Base-by-base conservation (phyloP, 2,888 invertebrate genomes). In the Oxytorus armatus region DNA sequence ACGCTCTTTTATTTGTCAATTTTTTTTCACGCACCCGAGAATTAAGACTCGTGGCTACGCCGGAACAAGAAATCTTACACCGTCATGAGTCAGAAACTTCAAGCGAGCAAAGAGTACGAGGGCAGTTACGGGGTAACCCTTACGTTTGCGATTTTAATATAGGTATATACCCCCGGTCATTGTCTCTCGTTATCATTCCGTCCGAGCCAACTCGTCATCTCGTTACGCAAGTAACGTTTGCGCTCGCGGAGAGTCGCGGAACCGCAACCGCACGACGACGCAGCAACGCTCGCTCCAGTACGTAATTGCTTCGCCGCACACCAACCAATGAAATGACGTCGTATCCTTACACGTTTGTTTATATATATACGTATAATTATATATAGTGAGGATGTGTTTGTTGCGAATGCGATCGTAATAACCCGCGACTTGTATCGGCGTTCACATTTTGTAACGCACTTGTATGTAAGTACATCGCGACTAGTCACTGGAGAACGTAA, bases 181-280 rank as follows among this genome's bases (percentile, higher is more conserved):
- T 75, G 74, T 75, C 74, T 14, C 7, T 75, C 66, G 74, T 75
- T 75, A 75, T 75, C 74, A 66, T 75, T 75, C 74, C 74, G 47
- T 18, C 66, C 57, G 14, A 49, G 74, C 66, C 66, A 75, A 65
- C 74, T 75, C 65, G 74, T 75, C 74, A 66, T 75, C 74, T 75
- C 66, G 74, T 75, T 75, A 75, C 74, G 74, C 74, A 75, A 75
- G 74, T 23, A 55, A 57, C 65, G 47, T 47, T 75, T 25, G 23
- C 57, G 44, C 7, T 39, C 18, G 33, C n/a, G 10, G 53, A 55
- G 73, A 51, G 42, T 53, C 73, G 66, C 49, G 55, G n/a, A 16
- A 55, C 55, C 69, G 55, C 23, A 16, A 47, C 63, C 29, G 42
- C 53, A 61, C 65, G 65, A 66, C 74, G 66, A 75, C 16, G 7